Evolutionary conservation across 2,888 invertebrate species (phyloP).

Genomic region (Graphium colonna): DNA sequence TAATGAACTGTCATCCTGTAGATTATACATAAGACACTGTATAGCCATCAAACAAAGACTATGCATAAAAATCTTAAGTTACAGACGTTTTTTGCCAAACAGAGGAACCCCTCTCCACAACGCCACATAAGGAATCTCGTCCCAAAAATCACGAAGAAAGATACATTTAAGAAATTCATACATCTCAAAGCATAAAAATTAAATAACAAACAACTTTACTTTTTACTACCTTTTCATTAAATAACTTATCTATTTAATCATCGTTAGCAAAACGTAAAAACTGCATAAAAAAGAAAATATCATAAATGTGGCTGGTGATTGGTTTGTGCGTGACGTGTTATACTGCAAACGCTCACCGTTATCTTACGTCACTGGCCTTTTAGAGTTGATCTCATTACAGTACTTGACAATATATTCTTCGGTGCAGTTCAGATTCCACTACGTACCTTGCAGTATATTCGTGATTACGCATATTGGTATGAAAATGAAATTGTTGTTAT

Average conservation of each 20-base stretch:
- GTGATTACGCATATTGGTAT: neutral
- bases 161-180: neutral
- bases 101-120: too few relatives aligned
- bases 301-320: slow-evolving; percentile 1
- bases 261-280: too few relatives aligned
- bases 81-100: too few relatives aligned
- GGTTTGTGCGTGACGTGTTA: neutral
- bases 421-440: neutral
- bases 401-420: slow-evolving; percentile 7
- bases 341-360: slow-evolving; percentile 3
- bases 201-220: too few relatives aligned
- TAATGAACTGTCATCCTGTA: too few relatives aligned
- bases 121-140: too few relatives aligned
- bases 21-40: too few relatives aligned
- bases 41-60: too few relatives aligned
- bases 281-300: too few relatives aligned
- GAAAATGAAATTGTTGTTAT: slow-evolving; percentile 27
- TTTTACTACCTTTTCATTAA: too few relatives aligned
- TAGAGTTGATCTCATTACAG: slow-evolving; percentile 18
- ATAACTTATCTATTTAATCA: too few relatives aligned
- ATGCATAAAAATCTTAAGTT: too few relatives aligned
- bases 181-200: neutral
- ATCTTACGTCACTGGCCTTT: slow-evolving; percentile 10
- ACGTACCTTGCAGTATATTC: neutral
- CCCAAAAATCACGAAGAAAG: neutral